Conservation (phyloP, 2,888 invertebrate genomes). For the Aleiodes alternator region DNA sequence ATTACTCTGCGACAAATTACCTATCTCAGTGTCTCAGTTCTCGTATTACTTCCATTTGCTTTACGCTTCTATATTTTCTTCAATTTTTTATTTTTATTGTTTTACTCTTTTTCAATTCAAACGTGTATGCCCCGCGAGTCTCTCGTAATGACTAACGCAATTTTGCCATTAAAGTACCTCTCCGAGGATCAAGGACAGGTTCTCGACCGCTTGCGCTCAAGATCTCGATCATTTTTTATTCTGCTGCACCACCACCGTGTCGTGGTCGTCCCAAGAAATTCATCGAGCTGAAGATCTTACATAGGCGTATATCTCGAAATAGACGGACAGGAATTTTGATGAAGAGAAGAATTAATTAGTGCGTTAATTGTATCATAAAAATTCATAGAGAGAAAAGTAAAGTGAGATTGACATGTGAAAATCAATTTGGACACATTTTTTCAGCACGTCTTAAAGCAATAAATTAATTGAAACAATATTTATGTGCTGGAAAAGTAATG, state of each 20-base stretch:
- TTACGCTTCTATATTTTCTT: not conserved
- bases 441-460: too few species aligned
- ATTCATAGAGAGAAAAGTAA: not conserved
- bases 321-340: constrained; percentile 16
- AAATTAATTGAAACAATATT: not conserved
- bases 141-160: constrained; percentile 37
- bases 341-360: constrained; percentile 3
- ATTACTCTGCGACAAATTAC: constrained; percentile 28
- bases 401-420: not conserved
- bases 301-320: constrained; percentile 8
- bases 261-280: constrained; percentile 13
- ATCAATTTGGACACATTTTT: too few species aligned
- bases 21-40: constrained; percentile 12
- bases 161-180: constrained; percentile 42
- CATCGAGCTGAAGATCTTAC: constrained; percentile 17
- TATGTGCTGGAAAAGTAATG: too few species aligned
- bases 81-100: not conserved
- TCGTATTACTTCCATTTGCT: constrained; percentile 15
- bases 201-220: constrained; percentile 14
- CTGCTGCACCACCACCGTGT: not conserved
- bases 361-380: not conserved
- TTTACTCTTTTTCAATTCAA: constrained; percentile 7
- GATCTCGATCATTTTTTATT: constrained; percentile 39
- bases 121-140: not conserved
- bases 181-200: constrained; percentile 43